Evolutionary conservation across 2,888 invertebrate species (phyloP).

Genomic region (Drosophila percnosoma): DNA sequence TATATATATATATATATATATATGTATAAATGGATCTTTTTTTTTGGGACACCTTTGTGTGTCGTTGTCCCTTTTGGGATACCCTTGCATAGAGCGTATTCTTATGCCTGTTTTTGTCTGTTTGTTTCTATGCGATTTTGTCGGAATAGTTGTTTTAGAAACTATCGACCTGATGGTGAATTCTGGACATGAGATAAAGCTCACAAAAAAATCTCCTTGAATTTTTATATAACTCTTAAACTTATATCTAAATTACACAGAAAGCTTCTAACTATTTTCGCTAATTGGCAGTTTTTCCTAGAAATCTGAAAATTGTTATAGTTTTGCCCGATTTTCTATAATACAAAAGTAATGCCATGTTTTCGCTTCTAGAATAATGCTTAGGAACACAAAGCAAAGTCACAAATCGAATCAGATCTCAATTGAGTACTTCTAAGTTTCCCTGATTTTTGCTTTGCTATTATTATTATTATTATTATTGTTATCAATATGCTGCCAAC

Average conservation of each 20-base stretch:
- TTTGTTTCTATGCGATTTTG: neutral
- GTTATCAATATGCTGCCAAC: neutral
- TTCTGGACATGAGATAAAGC: neutral
- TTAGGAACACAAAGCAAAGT: neutral
- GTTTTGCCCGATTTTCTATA: neutral
- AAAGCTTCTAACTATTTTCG: neutral
- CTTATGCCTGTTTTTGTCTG: neutral
- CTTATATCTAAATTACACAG: neutral
- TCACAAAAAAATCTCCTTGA: neutral
- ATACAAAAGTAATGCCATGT: neutral
- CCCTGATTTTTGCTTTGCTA: too few species aligned
- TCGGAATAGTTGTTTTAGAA: neutral
- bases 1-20: neutral
- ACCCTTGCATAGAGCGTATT: neutral
- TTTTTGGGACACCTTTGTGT: constrained; percentile 26
- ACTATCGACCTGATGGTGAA: neutral
- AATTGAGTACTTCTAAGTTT: neutral
- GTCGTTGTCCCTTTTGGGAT: constrained; percentile 45
- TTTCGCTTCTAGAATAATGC: neutral
- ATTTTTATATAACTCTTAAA: neutral
- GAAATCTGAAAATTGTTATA: neutral
- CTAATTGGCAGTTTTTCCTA: neutral
- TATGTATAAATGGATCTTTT: neutral
- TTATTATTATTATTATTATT: neutral
- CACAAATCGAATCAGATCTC: neutral